phyloP scores from a whole-genome alignment of 2,888 invertebrate species.

The Cecidostiba fungosa region DNA sequence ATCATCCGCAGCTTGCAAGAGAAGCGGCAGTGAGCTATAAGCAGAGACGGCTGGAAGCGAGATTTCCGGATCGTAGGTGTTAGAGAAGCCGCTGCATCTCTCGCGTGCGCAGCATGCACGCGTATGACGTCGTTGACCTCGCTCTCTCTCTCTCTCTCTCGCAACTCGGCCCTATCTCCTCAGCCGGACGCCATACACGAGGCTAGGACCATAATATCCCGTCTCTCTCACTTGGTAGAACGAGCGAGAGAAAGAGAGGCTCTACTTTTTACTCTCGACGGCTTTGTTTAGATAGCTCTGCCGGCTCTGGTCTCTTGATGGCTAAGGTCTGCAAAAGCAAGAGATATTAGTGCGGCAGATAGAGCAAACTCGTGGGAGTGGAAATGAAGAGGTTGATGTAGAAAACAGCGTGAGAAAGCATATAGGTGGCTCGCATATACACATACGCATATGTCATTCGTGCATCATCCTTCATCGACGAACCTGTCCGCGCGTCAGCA shows the following conservation, averaged over 20 bases:
- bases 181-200: constrained; percentile 12
- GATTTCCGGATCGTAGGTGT: constrained; percentile 60
- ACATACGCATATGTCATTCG: not conserved
- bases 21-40: not conserved
- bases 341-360: constrained; percentile 46
- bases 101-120: constrained; percentile 46
- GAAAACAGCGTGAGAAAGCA: not conserved
- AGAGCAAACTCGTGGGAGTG: not conserved
- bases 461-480: not conserved
- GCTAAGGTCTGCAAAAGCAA: constrained; percentile 42
- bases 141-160: constrained; percentile 52
- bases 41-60: constrained; percentile 27
- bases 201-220: too few species aligned
- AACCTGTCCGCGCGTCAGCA: not conserved
- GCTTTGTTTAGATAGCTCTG: not conserved
- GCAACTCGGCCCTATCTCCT: constrained; percentile 11
- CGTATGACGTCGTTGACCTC: constrained; percentile 61
- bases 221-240: too few species aligned
- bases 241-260: not conserved
- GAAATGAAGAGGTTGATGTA: not conserved
- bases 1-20: not conserved
- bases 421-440: not conserved
- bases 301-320: not conserved
- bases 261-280: not conserved
- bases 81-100: constrained; percentile 37